Evolutionary conservation across 2,888 invertebrate genomes (phyloP).

Genomic region (Rapana venosa): DNA sequence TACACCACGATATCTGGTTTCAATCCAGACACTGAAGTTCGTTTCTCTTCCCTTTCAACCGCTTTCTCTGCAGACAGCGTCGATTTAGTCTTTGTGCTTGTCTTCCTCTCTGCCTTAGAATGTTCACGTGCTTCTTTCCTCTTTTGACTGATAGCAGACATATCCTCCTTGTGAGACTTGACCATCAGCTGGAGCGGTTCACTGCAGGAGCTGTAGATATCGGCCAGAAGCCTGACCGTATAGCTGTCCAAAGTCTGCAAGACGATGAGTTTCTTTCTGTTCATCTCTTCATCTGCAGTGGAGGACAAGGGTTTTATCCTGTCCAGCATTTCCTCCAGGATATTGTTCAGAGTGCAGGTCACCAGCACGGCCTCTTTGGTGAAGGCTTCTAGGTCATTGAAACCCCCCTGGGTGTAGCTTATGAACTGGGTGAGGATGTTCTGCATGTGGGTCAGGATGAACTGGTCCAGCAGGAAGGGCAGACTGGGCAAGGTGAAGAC

Average conservation of each 20-base stretch:
- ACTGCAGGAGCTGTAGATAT: not conserved
- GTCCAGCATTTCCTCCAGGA: conserved; percentile 12
- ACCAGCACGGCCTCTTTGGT: conserved; percentile 18
- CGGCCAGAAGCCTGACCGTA: not conserved
- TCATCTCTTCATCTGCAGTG: not conserved
- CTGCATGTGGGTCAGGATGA: conserved; percentile 29
- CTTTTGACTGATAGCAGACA: not conserved
- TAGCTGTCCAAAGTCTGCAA: not conserved
- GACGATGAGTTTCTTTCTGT: not conserved
- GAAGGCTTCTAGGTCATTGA: not conserved
- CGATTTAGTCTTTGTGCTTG: not conserved
- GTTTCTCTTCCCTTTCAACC: not conserved
- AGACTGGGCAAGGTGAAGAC: conserved; percentile 7
- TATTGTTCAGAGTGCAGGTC: not conserved
- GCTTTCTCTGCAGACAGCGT: not conserved
- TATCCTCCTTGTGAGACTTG: not conserved
- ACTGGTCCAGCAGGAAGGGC: conserved; percentile 41
- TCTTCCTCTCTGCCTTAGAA: no score
- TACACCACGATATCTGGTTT: not conserved
- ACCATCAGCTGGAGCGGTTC: not conserved
- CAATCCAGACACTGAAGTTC: no score
- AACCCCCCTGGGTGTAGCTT: not conserved
- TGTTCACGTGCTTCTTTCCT: no score
- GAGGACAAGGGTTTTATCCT: not conserved
- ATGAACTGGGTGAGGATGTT: not conserved